Evolutionary conservation across 1,140 invertebrate species (phyloP).

Genomic region (Nebria ingens): DNA sequence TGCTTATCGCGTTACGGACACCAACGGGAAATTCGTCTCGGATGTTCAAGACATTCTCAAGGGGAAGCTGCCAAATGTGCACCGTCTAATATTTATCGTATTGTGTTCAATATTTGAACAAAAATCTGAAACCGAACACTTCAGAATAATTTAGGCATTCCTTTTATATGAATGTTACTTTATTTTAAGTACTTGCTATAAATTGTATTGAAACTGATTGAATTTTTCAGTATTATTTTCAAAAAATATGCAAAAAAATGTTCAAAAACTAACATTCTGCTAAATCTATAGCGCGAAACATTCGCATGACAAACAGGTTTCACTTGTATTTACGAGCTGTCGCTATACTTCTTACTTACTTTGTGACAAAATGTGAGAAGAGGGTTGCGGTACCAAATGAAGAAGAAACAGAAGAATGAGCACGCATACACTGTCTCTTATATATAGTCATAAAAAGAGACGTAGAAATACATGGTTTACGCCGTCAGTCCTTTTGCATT

Average conservation of each 20-base stretch:
- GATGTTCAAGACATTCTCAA: neutral
- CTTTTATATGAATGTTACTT: too few relatives aligned
- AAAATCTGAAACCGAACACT: too few relatives aligned
- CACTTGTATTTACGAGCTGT: constrained; percentile 8
- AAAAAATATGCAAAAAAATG: too few relatives aligned
- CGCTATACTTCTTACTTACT: constrained; percentile 1
- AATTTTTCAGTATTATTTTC: too few relatives aligned
- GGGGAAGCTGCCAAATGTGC: neutral
- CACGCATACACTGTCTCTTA: neutral
- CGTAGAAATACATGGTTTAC: too few relatives aligned
- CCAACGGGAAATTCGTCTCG: neutral
- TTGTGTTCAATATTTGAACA: neutral
- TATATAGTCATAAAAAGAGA: neutral
- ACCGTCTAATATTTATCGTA: neutral
- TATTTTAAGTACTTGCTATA: too few relatives aligned
- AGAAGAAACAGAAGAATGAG: neutral
- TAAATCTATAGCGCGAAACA: too few relatives aligned
- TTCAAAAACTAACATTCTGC: too few relatives aligned
- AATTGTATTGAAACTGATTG: too few relatives aligned
- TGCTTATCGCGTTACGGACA: neutral
- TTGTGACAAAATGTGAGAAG: constrained; percentile 6
- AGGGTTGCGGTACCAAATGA: neutral
- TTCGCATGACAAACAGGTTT: neutral
- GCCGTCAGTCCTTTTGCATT: neutral
- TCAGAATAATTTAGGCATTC: too few relatives aligned